Base-by-base conservation (phyloP, 2,797 vertebrate species). In the Sardinella longiceps region DNA sequence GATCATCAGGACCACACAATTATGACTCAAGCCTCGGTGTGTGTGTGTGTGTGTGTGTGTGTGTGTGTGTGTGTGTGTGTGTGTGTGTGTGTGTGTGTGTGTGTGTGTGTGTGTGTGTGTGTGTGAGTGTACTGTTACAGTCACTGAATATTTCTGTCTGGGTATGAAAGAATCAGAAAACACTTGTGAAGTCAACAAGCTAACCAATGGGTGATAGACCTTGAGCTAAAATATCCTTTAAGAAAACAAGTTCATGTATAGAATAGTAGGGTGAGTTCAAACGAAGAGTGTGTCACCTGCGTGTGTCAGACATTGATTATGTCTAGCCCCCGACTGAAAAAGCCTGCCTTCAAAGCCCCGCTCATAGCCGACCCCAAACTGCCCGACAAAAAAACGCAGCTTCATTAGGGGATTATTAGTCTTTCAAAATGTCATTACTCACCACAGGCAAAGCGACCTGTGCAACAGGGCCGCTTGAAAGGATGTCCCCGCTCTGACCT, bases 341-440 rank as follows among this genome's bases (percentile, higher is more conserved):
- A 77, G 37, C 70, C 70, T 20, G 37, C 70, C 37, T 2, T 39
- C 3, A 43, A 80, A 80, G 74, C 85, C 91, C 89, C 90, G 91
- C 88, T 85, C 83, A 30, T 80, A 83, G 83, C 90, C 89, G 88
- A 81, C 89, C 80, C 14, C 85, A 88, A 89, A 83, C 88, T 87
- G 85, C 87, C 90, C 86, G 88, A 81, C 91, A 83, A 93, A 93
- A 66, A 77, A 93, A 93, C 84, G 84, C 86, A 87, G 90, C 92
- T 93, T 94, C 93, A 94, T 95, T 95, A 95, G 91, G 91, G 90
- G 89, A 92, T 94, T 94, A 94, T 92, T 91, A 91, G 89, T 91
- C 84, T 91, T 91, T 92, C 88, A 89, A 93, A 94, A 95, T 95
- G 94, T 94, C 94, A 95, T 81, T 5, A 85, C 84, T 88, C 91